Conservation (phyloP, 2,113 vertebrate species). For the Catagonus wagneri region DNA sequence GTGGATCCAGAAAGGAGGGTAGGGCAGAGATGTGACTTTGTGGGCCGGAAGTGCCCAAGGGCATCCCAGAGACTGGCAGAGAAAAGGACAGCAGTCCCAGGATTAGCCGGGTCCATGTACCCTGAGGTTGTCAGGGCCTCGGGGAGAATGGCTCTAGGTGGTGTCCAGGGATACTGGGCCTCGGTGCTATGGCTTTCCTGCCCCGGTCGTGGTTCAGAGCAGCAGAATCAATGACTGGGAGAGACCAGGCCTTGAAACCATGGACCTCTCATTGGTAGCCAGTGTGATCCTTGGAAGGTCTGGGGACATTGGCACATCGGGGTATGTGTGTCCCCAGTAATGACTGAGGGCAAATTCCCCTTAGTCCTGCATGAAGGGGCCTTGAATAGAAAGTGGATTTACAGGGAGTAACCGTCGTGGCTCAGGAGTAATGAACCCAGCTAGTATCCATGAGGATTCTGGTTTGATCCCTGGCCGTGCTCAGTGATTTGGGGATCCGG, state of each 20-base stretch:
- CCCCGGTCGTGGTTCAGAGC: neutral
- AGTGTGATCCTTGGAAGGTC: neutral
- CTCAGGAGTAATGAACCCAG: no score
- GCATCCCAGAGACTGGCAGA: neutral
- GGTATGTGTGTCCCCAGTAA: neutral
- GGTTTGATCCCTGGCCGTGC: no score
- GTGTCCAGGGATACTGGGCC: neutral
- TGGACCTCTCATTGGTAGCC: neutral
- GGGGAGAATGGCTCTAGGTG: neutral
- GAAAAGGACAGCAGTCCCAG: fast-evolving
- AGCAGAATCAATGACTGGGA: neutral
- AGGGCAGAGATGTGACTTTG: neutral
- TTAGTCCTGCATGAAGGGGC: neutral
- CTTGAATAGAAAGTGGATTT: constrained; percentile 21
- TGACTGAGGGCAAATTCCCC: neutral
- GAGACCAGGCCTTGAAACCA: neutral
- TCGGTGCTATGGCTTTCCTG: neutral
- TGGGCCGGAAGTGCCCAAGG: neutral
- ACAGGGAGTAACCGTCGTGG: neutral
- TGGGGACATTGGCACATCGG: neutral
- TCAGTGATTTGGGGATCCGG: no score
- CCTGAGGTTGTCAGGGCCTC: neutral
- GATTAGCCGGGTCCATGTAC: neutral
- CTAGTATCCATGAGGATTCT: no score
- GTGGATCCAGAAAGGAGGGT: neutral